Evolutionary conservation across 2,888 invertebrate genomes (phyloP), one percentile per base, ranked within the genome.

Genomic region (Dascillus cervinus): DNA sequence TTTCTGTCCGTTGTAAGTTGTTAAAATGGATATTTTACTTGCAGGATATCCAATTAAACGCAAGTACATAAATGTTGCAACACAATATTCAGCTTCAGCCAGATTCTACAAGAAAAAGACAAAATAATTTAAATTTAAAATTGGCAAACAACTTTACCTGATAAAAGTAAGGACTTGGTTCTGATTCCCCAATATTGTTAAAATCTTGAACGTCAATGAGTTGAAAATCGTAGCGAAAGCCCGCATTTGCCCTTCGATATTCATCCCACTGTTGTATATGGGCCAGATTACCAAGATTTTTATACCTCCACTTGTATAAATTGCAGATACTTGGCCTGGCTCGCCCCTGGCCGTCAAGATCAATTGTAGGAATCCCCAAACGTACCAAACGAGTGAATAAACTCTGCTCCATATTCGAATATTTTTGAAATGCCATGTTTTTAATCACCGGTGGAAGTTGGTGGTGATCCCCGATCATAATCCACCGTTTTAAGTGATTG

Each of bases 391-490:
- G 73, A 0, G 97, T 94, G 64, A 99, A 99, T 22, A 99, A 71
- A 30, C 94, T 94, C 68, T 99, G 98, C 57, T 99, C 98, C 97
- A 99, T 97, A 58, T 99, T 99, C 31, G 92, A 95, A 66, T 94
- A 98, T 62, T 99, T 99, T 66, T 99, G 97, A 69, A 98, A 98
- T 4, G 98, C 97, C 90, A 97, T 96, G 65, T 99, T 99, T 68
- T 99, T 98, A 25, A 99, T 96, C 6, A 99, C 96, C 0, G 98
- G 98, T 0, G 98, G 98, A 48, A 99, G 70, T 66, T 99, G 98
- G 66, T 98, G 95, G 65, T 99, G 98, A 67, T 89, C 97, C 0
- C 98, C 98, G 54, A 99, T 99, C 98, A 99, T 99, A 50, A 99
- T 96, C 97, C 98, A 99, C 9, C 98, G 76, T 65, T 99, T 99